phyloP scores from a whole-genome alignment of 2,888 invertebrate species.

The Diarsia brunnea region DNA sequence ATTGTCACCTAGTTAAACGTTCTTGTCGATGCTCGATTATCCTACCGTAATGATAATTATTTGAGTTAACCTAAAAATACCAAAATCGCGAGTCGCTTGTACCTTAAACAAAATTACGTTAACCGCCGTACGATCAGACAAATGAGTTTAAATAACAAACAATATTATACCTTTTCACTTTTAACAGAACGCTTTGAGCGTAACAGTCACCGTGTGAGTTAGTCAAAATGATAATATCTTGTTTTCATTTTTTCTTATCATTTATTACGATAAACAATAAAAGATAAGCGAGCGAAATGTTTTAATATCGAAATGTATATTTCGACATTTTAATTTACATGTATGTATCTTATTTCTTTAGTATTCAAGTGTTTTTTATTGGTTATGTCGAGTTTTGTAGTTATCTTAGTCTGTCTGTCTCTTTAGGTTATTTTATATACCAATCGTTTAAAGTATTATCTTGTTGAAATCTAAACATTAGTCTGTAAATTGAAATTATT shows the following conservation, averaged over 20 bases:
- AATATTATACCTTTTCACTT: slow-evolving; percentile 32
- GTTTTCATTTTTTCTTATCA: slow-evolving; percentile 1
- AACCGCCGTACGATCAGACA: slow-evolving; percentile 38
- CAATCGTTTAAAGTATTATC: background rate
- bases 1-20: too few species aligned
- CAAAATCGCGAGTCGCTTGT: slow-evolving; percentile 2
- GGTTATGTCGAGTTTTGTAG: background rate
- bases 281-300: slow-evolving; percentile 32
- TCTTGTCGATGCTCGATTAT: background rate
- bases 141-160: slow-evolving; percentile 51
- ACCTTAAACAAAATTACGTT: slow-evolving; percentile 25
- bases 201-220: slow-evolving; percentile 22
- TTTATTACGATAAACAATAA: slow-evolving; percentile 30
- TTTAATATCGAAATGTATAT: slow-evolving; percentile 33
- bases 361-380: background rate
- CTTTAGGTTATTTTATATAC: background rate
- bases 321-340: slow-evolving; percentile 10
- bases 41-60: background rate
- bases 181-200: slow-evolving; percentile 14
- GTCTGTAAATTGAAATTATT: background rate
- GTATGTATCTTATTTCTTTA: background rate
- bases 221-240: slow-evolving; percentile 34
- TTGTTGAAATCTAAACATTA: background rate
- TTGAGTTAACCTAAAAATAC: too few species aligned
- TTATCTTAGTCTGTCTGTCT: background rate